These are phyloP conservation scores for Linepithema humile DNA, from an alignment of 1,140 invertebrate species.

Conservation along the genomic window DNA sequence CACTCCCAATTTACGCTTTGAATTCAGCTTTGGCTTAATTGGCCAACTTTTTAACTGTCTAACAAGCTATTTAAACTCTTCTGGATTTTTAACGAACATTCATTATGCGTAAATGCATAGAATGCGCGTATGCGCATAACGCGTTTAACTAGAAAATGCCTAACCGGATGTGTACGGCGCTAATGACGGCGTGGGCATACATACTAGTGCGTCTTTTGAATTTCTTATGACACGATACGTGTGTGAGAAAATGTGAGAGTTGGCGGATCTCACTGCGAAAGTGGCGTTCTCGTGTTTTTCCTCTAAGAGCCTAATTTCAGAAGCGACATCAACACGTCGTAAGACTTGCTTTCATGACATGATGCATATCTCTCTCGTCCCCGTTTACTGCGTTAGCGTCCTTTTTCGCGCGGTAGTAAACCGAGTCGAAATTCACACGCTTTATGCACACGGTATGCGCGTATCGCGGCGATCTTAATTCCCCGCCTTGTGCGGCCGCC, in stretches of 20 bases:
- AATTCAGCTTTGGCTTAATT: no score
- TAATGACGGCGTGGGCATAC: no score
- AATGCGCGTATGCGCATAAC: no score
- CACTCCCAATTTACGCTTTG: no score
- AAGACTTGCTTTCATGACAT: background rate
- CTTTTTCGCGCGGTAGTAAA: conserved; percentile 25
- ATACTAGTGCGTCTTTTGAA: background rate
- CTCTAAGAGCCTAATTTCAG: background rate
- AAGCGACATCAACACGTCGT: background rate
- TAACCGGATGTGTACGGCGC: no score
- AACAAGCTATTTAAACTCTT: no score
- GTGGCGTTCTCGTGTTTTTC: no score
- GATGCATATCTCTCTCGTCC: conserved; percentile 5
- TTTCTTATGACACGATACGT: background rate
- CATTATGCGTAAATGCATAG: no score
- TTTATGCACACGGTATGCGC: conserved; percentile 59
- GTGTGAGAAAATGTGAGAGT: background rate
- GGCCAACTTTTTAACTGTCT: no score
- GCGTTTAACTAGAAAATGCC: no score
- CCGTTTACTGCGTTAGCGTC: conserved; percentile 22
- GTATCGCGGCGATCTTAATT: conserved; percentile 83
- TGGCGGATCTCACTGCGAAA: no score
- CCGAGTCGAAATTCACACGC: conserved; percentile 45
- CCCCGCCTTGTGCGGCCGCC: conserved; percentile 27
- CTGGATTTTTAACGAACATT: no score